Base-by-base conservation (phyloP, 2,888 invertebrate genomes). In the Pristionchus fissidentatus region DNA sequence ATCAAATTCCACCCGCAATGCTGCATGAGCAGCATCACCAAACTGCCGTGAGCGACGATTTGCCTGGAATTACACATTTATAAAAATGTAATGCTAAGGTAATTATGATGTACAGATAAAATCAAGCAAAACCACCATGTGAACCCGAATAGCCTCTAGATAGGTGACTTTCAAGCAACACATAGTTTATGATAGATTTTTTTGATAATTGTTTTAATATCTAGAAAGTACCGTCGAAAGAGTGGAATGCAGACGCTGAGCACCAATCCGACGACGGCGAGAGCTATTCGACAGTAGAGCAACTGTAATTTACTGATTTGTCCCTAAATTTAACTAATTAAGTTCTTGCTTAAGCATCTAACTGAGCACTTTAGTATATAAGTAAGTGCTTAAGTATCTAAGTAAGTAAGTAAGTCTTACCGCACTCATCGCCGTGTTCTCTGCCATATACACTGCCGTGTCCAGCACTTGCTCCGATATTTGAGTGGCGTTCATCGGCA, bases 31-130 rank as follows among this genome's bases (percentile, higher is more conserved):
- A 70, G 70, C 70, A 70, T 70, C 26, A 70, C 26, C 3, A 70
- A 26, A 35, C 70, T 70, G 1, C 70, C 70, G 70, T 70, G 70
- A 70, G 70, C 70, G 43, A 70, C 70, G 70, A 70, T 41, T 41
- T 70, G 38, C n/a, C 70, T 70, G 41, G 0, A 60, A 60, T 32
- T 10, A 3, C 0, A 8, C 29, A 5, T 57, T 52, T 52, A 52
- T 29, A 26, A n/a, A 4, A 57, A n/a, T 57, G 3, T 52, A 52
- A 52, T 4, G n/a, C 19, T 22, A 52, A n/a, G 52, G 26, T 26
- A 2, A 32, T 8, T 60, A 0, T 26, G 10, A 32, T 60, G 7
- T 32, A 10, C 29, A 32, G 29, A 22, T 29, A 29, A 26, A 8
- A 57, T 13, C 1, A 1, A 22, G 22, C 4, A 15, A 22, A 55